Conservation (phyloP, 2,113 vertebrate genomes). For the Hyaena hyaena region DNA sequence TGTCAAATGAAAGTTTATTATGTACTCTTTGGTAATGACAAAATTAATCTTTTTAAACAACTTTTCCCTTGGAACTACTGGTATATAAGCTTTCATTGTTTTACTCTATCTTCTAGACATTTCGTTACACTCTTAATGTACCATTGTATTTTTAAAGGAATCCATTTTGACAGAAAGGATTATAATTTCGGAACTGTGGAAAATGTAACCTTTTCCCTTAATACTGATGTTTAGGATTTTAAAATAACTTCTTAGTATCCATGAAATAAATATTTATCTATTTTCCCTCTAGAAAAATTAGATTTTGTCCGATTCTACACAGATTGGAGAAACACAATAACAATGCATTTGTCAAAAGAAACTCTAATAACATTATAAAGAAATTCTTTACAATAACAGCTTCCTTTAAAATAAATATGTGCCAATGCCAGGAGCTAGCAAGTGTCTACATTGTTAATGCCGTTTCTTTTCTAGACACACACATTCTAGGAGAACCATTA, state of each 20-base stretch:
- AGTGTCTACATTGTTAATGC: conserved; percentile 1
- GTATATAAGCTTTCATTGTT: conserved; percentile 48
- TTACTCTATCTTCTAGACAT: conserved; percentile 54
- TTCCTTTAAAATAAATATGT: conserved; percentile 67
- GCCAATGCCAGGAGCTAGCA: conserved; percentile 61
- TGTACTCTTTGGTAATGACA: conserved; percentile 35
- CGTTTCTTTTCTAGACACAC: conserved; percentile 54
- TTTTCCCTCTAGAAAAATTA: conserved; percentile 45
- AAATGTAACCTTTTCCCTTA: conserved; percentile 48
- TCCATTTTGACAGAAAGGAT: conserved; percentile 12
- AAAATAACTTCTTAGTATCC: conserved; percentile 39
- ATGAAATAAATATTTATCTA: conserved; percentile 44
- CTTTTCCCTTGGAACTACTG: conserved; percentile 53
- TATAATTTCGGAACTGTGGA: background rate
- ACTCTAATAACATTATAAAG: background rate
- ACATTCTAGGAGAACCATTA: background rate
- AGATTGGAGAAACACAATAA: conserved; percentile 38
- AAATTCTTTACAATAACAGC: conserved; percentile 12
- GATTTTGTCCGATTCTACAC: conserved; percentile 58
- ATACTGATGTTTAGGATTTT: background rate
- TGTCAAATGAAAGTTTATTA: conserved; percentile 29
- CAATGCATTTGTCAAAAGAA: conserved; percentile 30
- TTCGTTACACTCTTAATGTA: conserved; percentile 17
- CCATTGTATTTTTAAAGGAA: conserved; percentile 51
- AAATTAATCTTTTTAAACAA: conserved; percentile 58